Evolutionary conservation across 2,888 invertebrate genomes (phyloP), one percentile per base, ranked within the genome.

Genomic region (Pollenia amentaria): DNA sequence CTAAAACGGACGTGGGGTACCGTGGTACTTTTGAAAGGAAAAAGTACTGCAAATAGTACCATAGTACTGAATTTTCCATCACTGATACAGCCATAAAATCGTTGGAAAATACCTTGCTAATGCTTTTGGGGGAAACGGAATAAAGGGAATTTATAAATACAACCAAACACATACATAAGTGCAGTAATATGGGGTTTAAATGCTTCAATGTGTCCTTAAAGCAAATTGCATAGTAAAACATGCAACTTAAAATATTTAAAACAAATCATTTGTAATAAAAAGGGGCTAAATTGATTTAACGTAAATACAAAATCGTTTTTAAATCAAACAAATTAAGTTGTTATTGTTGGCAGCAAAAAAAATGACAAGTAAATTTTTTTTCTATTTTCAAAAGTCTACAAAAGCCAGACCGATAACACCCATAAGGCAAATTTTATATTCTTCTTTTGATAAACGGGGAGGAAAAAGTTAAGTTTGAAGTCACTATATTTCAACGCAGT

Each of bases 241-340:
- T 53, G 53, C 40, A 64, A n/a, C 64, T 64, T 76, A 64, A 76
- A 53, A n/a, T 51, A 64, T 76, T 76, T 40, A n/a, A 51, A 64
- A 18, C 51, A 64, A 53, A 76, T 11, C 51, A 21, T 40, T 64
- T 38, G 14, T 21, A 75, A 51, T 18, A 64, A 29, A 29, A 53
- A 76, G 18, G 7, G 29, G n/a, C 21, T 64, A 51, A 75, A 62
- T 75, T 62, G 38, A 62, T 75, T 48, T 57, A 18, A 29, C 38
- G 21, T 16, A 42, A n/a, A 76, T 38, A 18, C 42, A 51, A 40
- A 48, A 16, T 1, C 1, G 4, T 48, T n/a, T 29, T 40, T 14
- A 40, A 62, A 62, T 38, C 51, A 40, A 69, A 40, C 40, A 69
- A 69, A 69, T 69, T 70, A 40, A 70, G 29, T 9, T 14, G 14